Evolutionary conservation across 2,888 invertebrate species (phyloP), one percentile per base, ranked within the genome.

Genomic region (Gari tellinella): DNA sequence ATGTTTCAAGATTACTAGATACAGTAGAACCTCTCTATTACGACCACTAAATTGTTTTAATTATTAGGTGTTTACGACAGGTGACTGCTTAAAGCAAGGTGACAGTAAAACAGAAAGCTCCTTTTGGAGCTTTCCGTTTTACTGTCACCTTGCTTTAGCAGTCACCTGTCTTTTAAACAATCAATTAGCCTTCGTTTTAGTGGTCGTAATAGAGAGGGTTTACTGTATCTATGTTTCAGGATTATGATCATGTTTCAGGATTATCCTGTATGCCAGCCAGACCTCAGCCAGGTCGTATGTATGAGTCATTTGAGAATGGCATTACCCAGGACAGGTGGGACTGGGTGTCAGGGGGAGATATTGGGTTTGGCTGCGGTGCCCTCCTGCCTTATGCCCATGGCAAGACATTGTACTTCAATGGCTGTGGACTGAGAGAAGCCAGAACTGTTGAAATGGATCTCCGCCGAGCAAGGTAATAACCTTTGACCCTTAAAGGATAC

Each of bases 331-430:
- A 83, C 10, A 69, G 87, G 64, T 92, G 92, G 92, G 86, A 82
- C 7, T 62, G 80, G 15, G 88, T 92, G n/a, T 80, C 85, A 4
- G 92, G 92, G 0, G 92, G 92, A 15, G 88, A 85, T 21, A 86
- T 91, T 4, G 91, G 91, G 8, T 86, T 89, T 69, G 92, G 92
- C 0, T 92, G 92, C 86, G 92, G 91, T 17, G 88, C 91, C 2
- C 81, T 92, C 43, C 82, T 89, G n/a, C 91, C 92, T 0, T 87
- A 88, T 67, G 91, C 91, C 43, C 91, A 92, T 68, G 92, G 92
- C 1, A 92, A 91, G 65, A 91, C 91, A 15, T 82, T 92, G 14
- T 92, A 92, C 76, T 92, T 92, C 84, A 91, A 90, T 68, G 92
- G 91, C 38, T 92, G 92, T 86, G 92, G 92, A 0, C 77, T 86